phyloP scores from a whole-genome alignment of 2,797 vertebrate genomes.

The Silurus lanzhouensis region DNA sequence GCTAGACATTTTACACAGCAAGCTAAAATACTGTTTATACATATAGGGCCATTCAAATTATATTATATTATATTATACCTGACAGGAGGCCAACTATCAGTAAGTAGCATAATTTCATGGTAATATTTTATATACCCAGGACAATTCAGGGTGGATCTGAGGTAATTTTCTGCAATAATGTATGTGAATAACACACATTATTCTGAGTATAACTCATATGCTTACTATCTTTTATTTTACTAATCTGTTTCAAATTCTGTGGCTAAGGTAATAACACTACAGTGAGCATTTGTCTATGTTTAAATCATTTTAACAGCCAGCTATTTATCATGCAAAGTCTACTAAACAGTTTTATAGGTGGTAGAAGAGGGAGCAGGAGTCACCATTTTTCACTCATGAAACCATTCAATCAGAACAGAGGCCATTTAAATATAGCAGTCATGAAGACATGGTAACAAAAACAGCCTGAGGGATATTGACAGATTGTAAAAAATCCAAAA shows the following conservation, averaged over 20 bases:
- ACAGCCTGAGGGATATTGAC: background rate
- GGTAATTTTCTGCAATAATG: background rate
- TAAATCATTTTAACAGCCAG: background rate
- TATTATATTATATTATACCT: background rate
- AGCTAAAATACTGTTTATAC: background rate
- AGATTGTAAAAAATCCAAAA: background rate
- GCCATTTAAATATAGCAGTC: background rate
- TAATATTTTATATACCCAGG: background rate
- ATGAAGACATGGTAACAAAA: background rate
- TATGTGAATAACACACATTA: background rate
- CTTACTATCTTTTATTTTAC: background rate
- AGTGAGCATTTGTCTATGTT: background rate
- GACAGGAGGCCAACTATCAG: background rate
- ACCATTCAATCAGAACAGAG: background rate
- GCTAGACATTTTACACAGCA: background rate
- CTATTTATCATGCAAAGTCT: background rate
- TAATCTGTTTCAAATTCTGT: background rate
- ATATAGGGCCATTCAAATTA: background rate
- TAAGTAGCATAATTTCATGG: background rate
- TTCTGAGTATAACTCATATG: background rate
- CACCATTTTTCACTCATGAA: background rate
- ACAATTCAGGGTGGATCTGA: background rate
- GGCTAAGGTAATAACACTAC: background rate
- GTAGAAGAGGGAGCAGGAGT: background rate
- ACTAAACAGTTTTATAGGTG: background rate